Evolutionary conservation across 2,888 invertebrate species (phyloP).

Genomic region (Atrina japonica): DNA sequence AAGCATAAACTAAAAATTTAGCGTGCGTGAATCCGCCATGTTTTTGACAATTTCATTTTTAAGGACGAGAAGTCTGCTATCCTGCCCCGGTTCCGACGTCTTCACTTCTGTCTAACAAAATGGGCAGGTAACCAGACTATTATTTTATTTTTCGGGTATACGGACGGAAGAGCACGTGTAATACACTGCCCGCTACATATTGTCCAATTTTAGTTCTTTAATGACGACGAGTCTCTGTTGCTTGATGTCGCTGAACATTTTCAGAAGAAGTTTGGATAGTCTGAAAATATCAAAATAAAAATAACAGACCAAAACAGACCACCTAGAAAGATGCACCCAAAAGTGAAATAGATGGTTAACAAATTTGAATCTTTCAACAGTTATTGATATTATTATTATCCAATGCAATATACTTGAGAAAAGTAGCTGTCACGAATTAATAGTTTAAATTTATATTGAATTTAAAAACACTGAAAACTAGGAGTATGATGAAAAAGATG

Average conservation of each 20-base stretch:
- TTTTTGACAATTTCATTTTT: neutral
- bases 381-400: too few species aligned
- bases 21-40: conserved; percentile 2
- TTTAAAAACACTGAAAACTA: too few species aligned
- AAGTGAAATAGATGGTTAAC: neutral
- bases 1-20: neutral
- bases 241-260: conserved; percentile 6
- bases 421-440: too few species aligned
- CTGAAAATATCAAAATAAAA: conserved; percentile 36
- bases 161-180: conserved; percentile 7
- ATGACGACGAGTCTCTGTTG: neutral
- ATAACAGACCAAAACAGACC: neutral
- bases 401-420: too few species aligned
- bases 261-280: conserved; percentile 50
- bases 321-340: neutral
- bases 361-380: too few species aligned
- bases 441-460: too few species aligned
- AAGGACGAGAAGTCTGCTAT: too few species aligned
- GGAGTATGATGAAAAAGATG: too few species aligned
- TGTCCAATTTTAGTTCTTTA: too few species aligned
- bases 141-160: neutral
- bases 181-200: conserved; percentile 3
- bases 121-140: neutral
- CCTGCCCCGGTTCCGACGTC: neutral
- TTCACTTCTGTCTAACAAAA: neutral